These are phyloP conservation scores for Malurus leucopterus DNA, from an alignment of 2,797 vertebrate species.

Conservation along the genomic window DNA sequence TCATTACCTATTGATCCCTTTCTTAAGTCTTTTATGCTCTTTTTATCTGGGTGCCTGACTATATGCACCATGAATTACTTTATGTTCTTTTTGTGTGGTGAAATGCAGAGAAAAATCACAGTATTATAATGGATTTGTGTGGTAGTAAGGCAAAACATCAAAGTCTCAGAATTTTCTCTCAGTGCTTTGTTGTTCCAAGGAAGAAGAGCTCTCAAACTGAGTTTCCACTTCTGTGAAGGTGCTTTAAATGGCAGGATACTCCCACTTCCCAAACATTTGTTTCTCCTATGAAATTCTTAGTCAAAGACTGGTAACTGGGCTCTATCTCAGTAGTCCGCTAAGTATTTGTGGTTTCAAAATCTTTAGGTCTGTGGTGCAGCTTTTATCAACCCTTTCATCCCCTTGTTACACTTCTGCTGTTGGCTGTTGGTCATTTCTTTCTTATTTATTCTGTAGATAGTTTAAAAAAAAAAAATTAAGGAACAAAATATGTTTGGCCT, in stretches of 20 bases:
- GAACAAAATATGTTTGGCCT: not conserved
- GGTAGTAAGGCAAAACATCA: not conserved
- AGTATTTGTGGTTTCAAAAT: not conserved
- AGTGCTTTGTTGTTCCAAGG: not conserved
- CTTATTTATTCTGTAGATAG: not conserved
- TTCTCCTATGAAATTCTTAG: not conserved
- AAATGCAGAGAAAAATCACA: not conserved
- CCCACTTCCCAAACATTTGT: not conserved
- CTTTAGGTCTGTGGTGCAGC: not conserved
- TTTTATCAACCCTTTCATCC: accelerated
- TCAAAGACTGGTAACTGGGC: not conserved
- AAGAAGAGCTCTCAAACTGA: not conserved
- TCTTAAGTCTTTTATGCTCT: not conserved
- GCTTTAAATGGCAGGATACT: not conserved
- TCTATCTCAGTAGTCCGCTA: not conserved
- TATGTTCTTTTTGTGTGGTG: not conserved
- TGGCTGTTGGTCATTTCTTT: not conserved
- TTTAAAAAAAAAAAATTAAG: not conserved
- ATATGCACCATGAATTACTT: not conserved
- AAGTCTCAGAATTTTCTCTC: not conserved
- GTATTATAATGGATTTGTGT: not conserved
- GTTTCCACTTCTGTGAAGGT: not conserved
- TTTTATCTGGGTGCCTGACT: not conserved
- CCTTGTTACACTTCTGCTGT: not conserved
- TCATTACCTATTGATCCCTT: not conserved